Evolutionary conservation across 92 coral and sea anemone genomes (phyloP).

Genomic region (Muricea muricata): DNA sequence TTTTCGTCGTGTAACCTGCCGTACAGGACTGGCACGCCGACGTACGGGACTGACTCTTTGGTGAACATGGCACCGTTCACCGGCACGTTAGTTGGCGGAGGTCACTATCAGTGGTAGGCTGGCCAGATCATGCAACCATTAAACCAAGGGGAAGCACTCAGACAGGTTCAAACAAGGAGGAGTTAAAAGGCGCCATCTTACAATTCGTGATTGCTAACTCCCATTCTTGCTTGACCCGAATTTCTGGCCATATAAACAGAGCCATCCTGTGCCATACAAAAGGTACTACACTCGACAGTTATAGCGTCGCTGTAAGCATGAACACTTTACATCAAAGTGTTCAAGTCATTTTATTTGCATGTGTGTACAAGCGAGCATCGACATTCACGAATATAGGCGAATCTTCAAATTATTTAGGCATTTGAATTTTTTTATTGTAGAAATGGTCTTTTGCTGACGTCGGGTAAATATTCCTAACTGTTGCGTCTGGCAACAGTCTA

Average conservation of each 20-base stretch:
- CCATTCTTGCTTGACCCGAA: too few relatives aligned
- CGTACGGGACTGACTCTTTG: constrained; percentile 79
- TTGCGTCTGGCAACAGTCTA: constrained; percentile 12
- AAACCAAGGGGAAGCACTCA: too few relatives aligned
- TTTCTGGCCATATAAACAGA: too few relatives aligned
- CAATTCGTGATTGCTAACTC: too few relatives aligned
- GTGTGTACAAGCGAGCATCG: too few relatives aligned
- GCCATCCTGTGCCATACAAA: too few relatives aligned
- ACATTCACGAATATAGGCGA: background rate
- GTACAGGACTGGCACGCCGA: constrained; percentile 18
- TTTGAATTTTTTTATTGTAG: background rate
- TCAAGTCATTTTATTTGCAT: too few relatives aligned
- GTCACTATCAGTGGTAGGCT: constrained; percentile 75
- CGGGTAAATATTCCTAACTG: background rate
- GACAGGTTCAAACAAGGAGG: too few relatives aligned
- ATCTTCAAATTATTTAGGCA: background rate
- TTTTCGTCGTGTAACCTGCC: background rate
- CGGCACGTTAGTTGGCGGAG: constrained; percentile 78
- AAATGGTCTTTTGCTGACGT: background rate
- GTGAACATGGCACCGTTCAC: constrained; percentile 94
- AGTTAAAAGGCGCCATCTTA: too few relatives aligned
- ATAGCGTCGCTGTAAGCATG: too few relatives aligned
- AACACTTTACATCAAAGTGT: too few relatives aligned
- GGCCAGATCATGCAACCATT: background rate
- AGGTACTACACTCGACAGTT: too few relatives aligned